phyloP scores from a whole-genome alignment of 2,888 invertebrate species.

The Neocrepidodera transversa region DNA sequence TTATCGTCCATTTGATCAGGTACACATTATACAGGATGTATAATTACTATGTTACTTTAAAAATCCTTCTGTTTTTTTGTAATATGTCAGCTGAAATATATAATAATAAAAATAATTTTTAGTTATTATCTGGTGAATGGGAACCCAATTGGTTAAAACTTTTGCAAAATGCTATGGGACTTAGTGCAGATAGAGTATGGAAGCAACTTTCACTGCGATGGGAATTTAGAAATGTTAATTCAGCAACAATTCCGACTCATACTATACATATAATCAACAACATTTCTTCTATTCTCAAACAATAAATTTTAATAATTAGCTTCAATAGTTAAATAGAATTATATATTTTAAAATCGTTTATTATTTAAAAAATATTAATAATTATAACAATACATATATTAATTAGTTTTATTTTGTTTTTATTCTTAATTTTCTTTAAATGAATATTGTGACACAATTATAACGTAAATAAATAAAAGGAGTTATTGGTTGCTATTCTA shows the following conservation, averaged over 20 bases:
- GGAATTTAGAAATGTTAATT: slow-evolving; percentile 61
- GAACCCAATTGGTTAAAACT: slow-evolving; percentile 62
- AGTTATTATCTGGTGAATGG: slow-evolving; percentile 63
- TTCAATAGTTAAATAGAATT: too few relatives aligned
- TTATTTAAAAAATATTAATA: too few relatives aligned
- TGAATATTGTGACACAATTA: too few relatives aligned
- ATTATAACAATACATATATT: too few relatives aligned
- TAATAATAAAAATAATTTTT: slow-evolving; percentile 40
- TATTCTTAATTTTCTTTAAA: too few relatives aligned
- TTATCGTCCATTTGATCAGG: slow-evolving; percentile 77
- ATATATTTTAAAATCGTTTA: too few relatives aligned
- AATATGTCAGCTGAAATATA: neutral
- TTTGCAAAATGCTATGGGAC: slow-evolving; percentile 61
- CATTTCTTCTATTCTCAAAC: slow-evolving; percentile 52
- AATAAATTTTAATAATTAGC: too few relatives aligned
- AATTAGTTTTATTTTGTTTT: too few relatives aligned
- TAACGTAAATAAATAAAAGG: too few relatives aligned
- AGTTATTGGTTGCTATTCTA: too few relatives aligned
- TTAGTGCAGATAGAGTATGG: slow-evolving; percentile 61
- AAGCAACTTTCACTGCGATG: slow-evolving; percentile 62
- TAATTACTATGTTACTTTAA: too few relatives aligned
- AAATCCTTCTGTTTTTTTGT: slow-evolving; percentile 10
- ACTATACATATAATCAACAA: slow-evolving; percentile 54
- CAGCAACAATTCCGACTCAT: slow-evolving; percentile 44
- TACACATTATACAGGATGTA: too few relatives aligned